Base-by-base conservation (phyloP, 2,113 vertebrate species). In the Patagioenas fasciata region DNA sequence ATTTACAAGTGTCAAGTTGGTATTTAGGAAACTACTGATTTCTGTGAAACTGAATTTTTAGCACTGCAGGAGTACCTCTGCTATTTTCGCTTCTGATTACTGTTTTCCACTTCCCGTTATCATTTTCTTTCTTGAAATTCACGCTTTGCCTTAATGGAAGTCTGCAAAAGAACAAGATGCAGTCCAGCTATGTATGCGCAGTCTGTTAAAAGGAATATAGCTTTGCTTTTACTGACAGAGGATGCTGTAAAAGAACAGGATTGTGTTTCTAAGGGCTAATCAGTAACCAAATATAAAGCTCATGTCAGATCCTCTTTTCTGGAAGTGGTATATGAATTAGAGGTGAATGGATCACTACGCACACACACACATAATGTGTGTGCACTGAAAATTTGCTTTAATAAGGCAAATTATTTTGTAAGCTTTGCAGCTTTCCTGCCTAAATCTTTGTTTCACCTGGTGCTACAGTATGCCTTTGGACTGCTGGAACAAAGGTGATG, bases 361-460 rank as follows among this genome's bases (percentile, higher is more conserved):
- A 6, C 18, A 8, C 10, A 8, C 10, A 8, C 5, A 25, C 15
- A 19, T 19, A 29, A 54, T 0, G 0, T 47, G 3, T 38, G 7
- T 32, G 19, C 13, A 3, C 36, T 70, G 56, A 57, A 92, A 84
- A 29, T 8, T 44, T 4, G 6, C 18, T 83, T 13, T 48, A 40
- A 47, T 57, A 44, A 11, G 5, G 21, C 13, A 60, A 36, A n/a
- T 26, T 26, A 4, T 89, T 80, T 13, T 18, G 5, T 70, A 48
- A 83, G 32, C n/a, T 73, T 50, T 87, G 6, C 17, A 51, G 34
- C 16, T 75, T 82, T 91, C 61, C 21, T 54, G 23, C 4, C 1
- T 20, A 36, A 47, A n/a, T 5, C 15, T 36, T 74, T 54, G 20
- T 85, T 89, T 66, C 38, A 21, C 18, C 1, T 19, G 5, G 19